These are phyloP conservation scores for Illadopsis cleaveri DNA, from an alignment of 2,113 vertebrate species.

Conservation along the genomic window DNA sequence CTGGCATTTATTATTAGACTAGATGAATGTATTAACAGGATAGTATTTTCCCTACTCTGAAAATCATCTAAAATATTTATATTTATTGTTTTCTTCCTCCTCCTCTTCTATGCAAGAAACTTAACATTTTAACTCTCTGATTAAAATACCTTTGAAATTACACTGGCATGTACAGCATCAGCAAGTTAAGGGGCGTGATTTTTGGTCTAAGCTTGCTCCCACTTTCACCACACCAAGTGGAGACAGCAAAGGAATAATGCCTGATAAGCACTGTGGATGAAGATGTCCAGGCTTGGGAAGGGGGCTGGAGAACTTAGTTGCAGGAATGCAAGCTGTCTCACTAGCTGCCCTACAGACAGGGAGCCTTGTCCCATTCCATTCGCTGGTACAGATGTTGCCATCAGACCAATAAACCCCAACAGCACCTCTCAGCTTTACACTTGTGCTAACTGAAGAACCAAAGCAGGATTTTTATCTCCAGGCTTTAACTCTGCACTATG, in stretches of 20 bases:
- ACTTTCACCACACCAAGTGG: not conserved
- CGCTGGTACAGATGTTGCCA: not conserved
- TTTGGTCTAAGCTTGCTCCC: not conserved
- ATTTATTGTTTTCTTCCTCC: not conserved
- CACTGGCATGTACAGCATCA: not conserved
- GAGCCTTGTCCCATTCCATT: not conserved
- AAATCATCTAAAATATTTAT: not conserved
- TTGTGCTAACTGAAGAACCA: not conserved
- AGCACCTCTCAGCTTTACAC: not conserved
- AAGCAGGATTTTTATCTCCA: not conserved
- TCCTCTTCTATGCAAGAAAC: not conserved
- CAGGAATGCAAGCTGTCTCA: not conserved
- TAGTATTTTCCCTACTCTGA: not conserved
- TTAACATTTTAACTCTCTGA: not conserved
- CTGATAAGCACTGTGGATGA: accelerated
- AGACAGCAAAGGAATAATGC: not conserved
- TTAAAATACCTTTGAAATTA: not conserved
- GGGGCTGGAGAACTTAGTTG: not conserved
- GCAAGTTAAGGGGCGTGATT: not conserved
- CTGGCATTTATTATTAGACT: not conserved
- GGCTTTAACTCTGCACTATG: not conserved
- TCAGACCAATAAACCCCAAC: not conserved
- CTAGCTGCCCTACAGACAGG: not conserved
- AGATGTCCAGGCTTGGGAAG: not conserved
- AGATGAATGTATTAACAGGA: not conserved